Evolutionary conservation across 2,797 vertebrate genomes (phyloP), one percentile per base, ranked within the genome.

Genomic region (Leucoraja ocellata): DNA sequence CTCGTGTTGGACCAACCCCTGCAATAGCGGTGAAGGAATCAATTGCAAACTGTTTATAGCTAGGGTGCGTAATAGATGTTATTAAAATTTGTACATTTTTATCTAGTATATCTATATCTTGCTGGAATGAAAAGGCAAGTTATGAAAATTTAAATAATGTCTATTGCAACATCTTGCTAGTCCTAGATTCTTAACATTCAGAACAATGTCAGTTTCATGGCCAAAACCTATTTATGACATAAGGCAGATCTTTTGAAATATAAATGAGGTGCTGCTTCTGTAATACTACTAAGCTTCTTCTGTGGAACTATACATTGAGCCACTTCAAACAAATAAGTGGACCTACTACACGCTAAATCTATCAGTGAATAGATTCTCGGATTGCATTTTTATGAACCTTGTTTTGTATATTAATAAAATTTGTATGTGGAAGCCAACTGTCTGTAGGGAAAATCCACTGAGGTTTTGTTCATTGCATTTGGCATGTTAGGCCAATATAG

Each of bases 1-100:
- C 98, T 94, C 98, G 98, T 93, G 97, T 99, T 94, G 98, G 99
- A 96, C 97, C 97, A 58, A 97, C 97, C 76, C 97, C 98, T 65
- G 96, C 97, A 93, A 96, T 98, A 93, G 95, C 97, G 90, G 96
- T 98, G 95, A 99, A 98, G 95, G 98, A 99, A 95, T 96, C 97
- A 79, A 95, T 97, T 94, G 95, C 96, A 6, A 97, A 97, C 94
- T 96, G 96, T 94, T 96, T 97, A 94, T 98, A 97, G 93, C 93
- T 88, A 94, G 93, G n/a, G 4, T 23, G 14, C 36, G 4, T 36
- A 46, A 2, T 46, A 46, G 79, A 61, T 25, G 23, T 79, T 18
- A 71, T 73, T 73, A 92, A 92, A 92, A 76, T 54, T 6, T 71
- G 68, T n/a, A 74, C 23, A 25, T 54, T 74, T 92, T 92, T 91